Percentiles rank a stretch among this genome's conserved stretches.
phyloP scores from a whole-genome alignment of 2,797 vertebrate genomes.

The Hippopotamyrus pictus region DNA sequence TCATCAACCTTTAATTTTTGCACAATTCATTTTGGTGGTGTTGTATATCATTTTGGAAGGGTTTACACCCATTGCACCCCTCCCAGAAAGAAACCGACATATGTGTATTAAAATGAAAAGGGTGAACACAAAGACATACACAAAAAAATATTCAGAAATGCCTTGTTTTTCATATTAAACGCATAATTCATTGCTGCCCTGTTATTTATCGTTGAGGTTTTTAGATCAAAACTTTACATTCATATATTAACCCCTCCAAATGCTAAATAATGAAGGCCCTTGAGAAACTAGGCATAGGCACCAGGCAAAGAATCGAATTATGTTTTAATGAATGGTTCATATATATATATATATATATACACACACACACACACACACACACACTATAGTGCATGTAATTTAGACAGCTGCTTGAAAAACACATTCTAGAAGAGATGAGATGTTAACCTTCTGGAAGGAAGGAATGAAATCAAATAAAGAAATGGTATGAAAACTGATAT shows the following conservation, averaged over 20 bases:
- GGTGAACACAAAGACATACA: neutral
- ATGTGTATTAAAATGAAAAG: neutral
- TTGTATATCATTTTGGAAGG: neutral
- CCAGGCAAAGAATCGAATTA: neutral
- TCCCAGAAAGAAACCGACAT: neutral
- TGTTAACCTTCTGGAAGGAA: constrained; percentile 26
- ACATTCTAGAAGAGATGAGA: constrained; percentile 24
- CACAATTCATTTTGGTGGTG: neutral
- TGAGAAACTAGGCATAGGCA: neutral
- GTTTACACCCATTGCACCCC: neutral
- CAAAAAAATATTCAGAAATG: constrained; percentile 13
- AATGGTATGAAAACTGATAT: constrained; percentile 56
- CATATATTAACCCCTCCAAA: neutral
- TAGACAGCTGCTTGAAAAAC: constrained; percentile 21
- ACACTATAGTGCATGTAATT: neutral
- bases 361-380: neutral
- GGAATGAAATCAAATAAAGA: constrained; percentile 52
- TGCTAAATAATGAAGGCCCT: neutral
- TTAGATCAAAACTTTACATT: neutral
- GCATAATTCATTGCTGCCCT: constrained; percentile 6
- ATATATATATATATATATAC: neutral
- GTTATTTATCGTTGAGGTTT: constrained; percentile 2
- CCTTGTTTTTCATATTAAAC: neutral
- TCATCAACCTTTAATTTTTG: neutral
- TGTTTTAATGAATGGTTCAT: neutral